phyloP scores from a whole-genome alignment of 1,140 invertebrate species.

The Drosophila rhopaloa region DNA sequence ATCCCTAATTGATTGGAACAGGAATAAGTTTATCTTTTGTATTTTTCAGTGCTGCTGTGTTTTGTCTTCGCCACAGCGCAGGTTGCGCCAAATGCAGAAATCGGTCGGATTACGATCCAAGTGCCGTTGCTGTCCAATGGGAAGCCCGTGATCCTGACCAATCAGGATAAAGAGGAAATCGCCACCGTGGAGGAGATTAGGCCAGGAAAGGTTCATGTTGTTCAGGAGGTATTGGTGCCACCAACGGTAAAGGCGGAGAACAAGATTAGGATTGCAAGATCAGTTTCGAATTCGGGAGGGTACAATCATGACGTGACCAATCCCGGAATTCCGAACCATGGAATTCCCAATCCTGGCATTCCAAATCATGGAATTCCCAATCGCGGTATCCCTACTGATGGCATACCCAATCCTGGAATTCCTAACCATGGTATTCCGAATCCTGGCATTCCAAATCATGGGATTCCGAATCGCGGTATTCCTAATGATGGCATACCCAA shows the following conservation, averaged over 20 bases:
- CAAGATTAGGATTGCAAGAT: slow-evolving; percentile 41
- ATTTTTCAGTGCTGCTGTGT: slow-evolving; percentile 63
- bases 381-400: slow-evolving; percentile 25
- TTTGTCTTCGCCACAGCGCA: slow-evolving; percentile 55
- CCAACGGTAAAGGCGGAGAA: slow-evolving; percentile 21
- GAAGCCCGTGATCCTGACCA: slow-evolving; percentile 54
- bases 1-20: not conserved
- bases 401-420: slow-evolving; percentile 33
- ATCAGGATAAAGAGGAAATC: slow-evolving; percentile 46
- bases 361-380: slow-evolving; percentile 38
- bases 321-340: slow-evolving; percentile 33
- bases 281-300: slow-evolving; percentile 15
- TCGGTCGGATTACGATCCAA: slow-evolving; percentile 68
- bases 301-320: slow-evolving; percentile 31
- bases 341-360: slow-evolving; percentile 30
- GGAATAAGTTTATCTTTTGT: not conserved
- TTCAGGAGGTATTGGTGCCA: slow-evolving; percentile 52
- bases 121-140: slow-evolving; percentile 73
- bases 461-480: slow-evolving; percentile 27
- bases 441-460: slow-evolving; percentile 26
- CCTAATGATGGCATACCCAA: slow-evolving; percentile 34
- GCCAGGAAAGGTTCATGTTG: slow-evolving; percentile 33
- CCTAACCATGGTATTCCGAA: slow-evolving; percentile 23
- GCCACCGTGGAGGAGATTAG: slow-evolving; percentile 62
- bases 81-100: slow-evolving; percentile 72